phyloP scores from a whole-genome alignment of 2,888 invertebrate species.

The Ischnura elegans region DNA sequence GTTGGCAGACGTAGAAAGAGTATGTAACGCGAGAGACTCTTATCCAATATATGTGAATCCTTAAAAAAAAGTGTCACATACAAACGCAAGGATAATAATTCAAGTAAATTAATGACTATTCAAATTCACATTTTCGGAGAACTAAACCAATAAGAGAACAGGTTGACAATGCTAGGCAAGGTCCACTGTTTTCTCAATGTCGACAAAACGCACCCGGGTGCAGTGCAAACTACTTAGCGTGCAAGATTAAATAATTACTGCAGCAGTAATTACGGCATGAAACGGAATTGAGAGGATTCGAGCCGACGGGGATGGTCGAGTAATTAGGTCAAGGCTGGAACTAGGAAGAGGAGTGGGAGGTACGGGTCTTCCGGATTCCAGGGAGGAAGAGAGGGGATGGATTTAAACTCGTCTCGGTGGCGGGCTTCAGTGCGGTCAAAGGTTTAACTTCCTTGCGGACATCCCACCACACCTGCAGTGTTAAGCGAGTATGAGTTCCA shows the following conservation, averaged over 20 bases:
- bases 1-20: too few relatives aligned
- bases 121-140: too few relatives aligned
- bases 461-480: not conserved
- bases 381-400: not conserved
- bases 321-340: constrained; percentile 11
- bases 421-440: not conserved
- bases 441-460: not conserved
- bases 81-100: too few relatives aligned
- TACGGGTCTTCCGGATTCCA: too few relatives aligned
- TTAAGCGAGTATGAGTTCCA: not conserved
- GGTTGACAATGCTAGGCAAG: too few relatives aligned
- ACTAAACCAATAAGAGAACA: too few relatives aligned
- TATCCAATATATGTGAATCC: too few relatives aligned
- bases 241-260: not conserved
- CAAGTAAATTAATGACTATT: too few relatives aligned
- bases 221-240: not conserved
- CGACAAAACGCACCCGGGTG: not conserved
- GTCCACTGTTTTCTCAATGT: too few relatives aligned
- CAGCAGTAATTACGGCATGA: not conserved
- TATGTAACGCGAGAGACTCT: too few relatives aligned
- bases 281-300: not conserved
- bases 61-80: too few relatives aligned
- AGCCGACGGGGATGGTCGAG: not conserved
- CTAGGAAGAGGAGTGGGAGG: not conserved
- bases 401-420: not conserved